These are phyloP conservation scores for Polydesmus complanatus DNA, from an alignment of 2,888 invertebrate genomes.

Conservation along the genomic window DNA sequence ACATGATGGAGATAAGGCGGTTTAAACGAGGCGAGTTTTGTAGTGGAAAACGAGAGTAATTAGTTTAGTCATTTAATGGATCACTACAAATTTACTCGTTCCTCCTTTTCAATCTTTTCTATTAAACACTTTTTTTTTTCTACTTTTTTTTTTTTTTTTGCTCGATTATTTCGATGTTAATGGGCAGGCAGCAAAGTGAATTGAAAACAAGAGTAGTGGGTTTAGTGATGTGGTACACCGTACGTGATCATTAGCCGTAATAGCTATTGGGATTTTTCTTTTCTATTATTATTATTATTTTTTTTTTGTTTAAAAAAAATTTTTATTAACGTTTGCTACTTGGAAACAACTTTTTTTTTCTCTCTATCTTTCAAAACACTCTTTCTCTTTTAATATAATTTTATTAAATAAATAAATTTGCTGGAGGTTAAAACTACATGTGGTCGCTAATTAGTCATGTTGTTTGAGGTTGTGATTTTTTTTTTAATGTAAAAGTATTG, in stretches of 20 bases:
- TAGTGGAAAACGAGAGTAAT: background rate
- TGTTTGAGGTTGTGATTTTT: too few species aligned
- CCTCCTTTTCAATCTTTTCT: too few species aligned
- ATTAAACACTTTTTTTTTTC: background rate
- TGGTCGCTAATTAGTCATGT: background rate
- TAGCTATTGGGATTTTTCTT: background rate
- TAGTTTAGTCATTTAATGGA: background rate
- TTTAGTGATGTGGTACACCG: too few species aligned
- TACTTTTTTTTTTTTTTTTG: background rate
- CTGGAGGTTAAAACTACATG: background rate
- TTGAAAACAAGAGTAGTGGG: background rate
- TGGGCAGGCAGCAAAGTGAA: background rate
- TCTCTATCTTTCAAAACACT: background rate
- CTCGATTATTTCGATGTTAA: background rate
- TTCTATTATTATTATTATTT: background rate
- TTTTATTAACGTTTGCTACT: too few species aligned
- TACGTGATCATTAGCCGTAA: background rate
- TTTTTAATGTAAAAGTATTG: too few species aligned
- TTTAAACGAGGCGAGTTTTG: too few species aligned
- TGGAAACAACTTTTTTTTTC: background rate
- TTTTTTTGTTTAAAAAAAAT: background rate
- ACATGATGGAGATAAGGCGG: too few species aligned
- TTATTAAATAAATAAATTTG: background rate
- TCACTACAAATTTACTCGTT: too few species aligned
- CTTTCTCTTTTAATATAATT: background rate